Evolutionary conservation across 2,888 invertebrate species (phyloP).

Genomic region (Ophioninae sp.): DNA sequence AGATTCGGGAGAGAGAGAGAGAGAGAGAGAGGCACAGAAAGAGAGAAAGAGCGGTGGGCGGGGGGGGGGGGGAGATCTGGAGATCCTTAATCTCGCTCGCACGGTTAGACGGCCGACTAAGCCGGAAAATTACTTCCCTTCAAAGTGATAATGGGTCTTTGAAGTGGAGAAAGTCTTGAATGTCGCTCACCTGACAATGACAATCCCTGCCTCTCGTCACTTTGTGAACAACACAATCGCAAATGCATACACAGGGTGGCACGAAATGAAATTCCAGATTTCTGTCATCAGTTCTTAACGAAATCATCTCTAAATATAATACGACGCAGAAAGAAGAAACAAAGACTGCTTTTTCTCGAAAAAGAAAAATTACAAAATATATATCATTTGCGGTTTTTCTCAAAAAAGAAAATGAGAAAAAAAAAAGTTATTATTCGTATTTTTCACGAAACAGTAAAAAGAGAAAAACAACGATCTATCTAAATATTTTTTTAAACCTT

Average conservation of each 20-base stretch:
- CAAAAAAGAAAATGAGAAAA: too few relatives aligned
- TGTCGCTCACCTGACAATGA: slow-evolving; percentile 48
- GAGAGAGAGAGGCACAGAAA: not conserved
- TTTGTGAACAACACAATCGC: slow-evolving; percentile 19
- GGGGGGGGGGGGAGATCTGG: not conserved
- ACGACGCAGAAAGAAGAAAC: too few relatives aligned
- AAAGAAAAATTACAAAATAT: too few relatives aligned
- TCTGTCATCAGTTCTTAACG: too few relatives aligned
- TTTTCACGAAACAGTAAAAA: too few relatives aligned
- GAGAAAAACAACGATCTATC: too few relatives aligned
- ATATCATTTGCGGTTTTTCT: too few relatives aligned
- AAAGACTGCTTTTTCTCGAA: too few relatives aligned
- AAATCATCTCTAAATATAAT: too few relatives aligned
- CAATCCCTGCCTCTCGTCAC: slow-evolving; percentile 64
- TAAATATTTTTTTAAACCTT: too few relatives aligned
- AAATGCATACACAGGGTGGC: not conserved
- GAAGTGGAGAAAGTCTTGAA: slow-evolving; percentile 56
- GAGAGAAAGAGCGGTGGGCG: not conserved
- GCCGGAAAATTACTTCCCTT: slow-evolving; percentile 70
- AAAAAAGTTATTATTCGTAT: too few relatives aligned
- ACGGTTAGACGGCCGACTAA: slow-evolving; percentile 63
- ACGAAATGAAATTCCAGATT: too few relatives aligned
- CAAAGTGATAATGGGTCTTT: slow-evolving; percentile 65
- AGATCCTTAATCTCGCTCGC: slow-evolving; percentile 63
- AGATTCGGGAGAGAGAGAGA: not conserved